phyloP scores from a whole-genome alignment of 2,797 vertebrate genomes.

The Tauraco hartlaubi region DNA sequence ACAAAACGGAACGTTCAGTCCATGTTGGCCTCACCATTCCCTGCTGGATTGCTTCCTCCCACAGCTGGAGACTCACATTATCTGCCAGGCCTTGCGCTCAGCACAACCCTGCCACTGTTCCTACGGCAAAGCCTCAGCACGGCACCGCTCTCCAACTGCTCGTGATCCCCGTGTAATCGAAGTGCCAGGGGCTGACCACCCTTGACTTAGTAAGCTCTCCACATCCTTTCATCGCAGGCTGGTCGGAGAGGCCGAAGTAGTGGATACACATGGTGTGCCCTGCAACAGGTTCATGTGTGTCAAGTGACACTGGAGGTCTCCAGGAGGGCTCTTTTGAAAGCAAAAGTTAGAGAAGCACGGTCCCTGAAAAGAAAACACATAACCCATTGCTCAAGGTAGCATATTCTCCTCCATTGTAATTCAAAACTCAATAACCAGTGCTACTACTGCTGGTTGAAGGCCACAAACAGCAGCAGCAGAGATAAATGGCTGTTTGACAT shows the following conservation, averaged over 20 bases:
- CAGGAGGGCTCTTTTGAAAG: background rate
- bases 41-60: background rate
- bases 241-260: background rate
- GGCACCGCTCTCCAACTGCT: background rate
- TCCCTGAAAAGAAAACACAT: background rate
- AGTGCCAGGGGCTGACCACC: background rate
- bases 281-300: background rate
- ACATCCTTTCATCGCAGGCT: background rate
- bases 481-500: background rate
- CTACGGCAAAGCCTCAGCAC: background rate
- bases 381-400: background rate
- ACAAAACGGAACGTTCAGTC: background rate
- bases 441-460: background rate
- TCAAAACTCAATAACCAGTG: background rate
- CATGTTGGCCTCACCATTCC: background rate
- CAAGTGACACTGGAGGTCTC: background rate
- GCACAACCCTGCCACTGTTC: background rate
- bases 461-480: background rate
- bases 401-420: background rate
- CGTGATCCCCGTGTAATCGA: accelerated
- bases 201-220: background rate
- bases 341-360: background rate
- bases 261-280: background rate
- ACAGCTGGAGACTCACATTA: background rate
- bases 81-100: background rate